Conservation (phyloP, 2,797 vertebrate species). For the Dallia pectoralis region DNA sequence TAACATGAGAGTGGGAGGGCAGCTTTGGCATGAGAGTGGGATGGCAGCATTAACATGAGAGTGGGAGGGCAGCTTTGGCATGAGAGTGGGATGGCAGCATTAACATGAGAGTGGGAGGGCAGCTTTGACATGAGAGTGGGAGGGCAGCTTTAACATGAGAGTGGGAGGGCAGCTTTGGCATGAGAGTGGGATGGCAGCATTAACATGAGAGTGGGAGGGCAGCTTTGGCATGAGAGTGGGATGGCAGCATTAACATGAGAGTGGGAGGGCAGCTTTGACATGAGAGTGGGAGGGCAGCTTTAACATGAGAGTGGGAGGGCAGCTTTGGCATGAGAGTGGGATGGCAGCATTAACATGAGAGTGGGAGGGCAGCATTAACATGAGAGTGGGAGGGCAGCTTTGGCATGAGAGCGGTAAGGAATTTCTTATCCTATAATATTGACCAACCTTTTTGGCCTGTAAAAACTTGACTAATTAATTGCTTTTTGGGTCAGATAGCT, state of each 20-base stretch:
- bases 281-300: too few relatives aligned
- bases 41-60: too few relatives aligned
- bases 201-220: slow-evolving; percentile 29
- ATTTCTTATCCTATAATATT: neutral
- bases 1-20: too few relatives aligned
- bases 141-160: too few relatives aligned
- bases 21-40: neutral
- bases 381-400: neutral
- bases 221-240: slow-evolving; percentile 49
- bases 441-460: neutral
- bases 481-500: neutral
- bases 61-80: too few relatives aligned
- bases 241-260: too few relatives aligned
- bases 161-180: slow-evolving; percentile 42
- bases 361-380: slow-evolving; percentile 42
- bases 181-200: too few relatives aligned
- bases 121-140: slow-evolving; percentile 50
- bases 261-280: slow-evolving; percentile 43
- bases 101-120: slow-evolving; percentile 29
- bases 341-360: too few relatives aligned
- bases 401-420: neutral
- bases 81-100: neutral
- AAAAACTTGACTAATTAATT: neutral
- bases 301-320: slow-evolving; percentile 29
- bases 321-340: slow-evolving; percentile 49